Percentiles rank a stretch among this genome's conserved stretches.
These are phyloP conservation scores for Rhynchotus rufescens DNA, from an alignment of 2,797 vertebrate genomes.

Conservation along the genomic window DNA sequence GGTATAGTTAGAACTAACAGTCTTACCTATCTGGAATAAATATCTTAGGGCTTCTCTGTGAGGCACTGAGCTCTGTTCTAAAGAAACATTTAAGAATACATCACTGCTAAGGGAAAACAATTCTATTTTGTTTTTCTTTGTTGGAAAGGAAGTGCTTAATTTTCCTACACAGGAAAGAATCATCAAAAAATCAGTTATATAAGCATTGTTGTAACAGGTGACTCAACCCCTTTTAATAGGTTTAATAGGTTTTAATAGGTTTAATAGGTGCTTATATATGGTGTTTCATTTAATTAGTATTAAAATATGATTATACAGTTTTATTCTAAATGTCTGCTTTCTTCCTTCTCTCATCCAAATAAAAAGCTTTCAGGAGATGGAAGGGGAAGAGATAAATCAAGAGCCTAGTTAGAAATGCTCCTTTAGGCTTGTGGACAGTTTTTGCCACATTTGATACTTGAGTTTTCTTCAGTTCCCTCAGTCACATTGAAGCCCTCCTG, in stretches of 20 bases:
- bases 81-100: not conserved
- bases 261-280: not conserved
- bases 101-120: not conserved
- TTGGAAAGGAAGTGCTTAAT: not conserved
- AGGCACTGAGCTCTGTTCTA: not conserved
- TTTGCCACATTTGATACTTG: not conserved
- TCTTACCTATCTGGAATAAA: not conserved
- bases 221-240: not conserved
- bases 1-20: not conserved
- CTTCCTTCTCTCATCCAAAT: not conserved
- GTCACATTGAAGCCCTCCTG: not conserved
- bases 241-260: too few relatives aligned
- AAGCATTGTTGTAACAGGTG: not conserved
- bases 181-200: not conserved
- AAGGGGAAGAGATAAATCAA: not conserved
- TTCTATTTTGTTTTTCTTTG: conserved; percentile 1
- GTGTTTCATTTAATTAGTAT: not conserved
- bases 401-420: not conserved
- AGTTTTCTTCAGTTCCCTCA: not conserved
- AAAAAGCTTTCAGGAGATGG: not conserved
- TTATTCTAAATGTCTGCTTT: not conserved
- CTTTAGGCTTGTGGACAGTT: not conserved
- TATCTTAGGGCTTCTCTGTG: not conserved
- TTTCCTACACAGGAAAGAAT: not conserved
- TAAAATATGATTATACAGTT: not conserved